Conservation (phyloP, 1,140 invertebrate genomes). For the Lysiphlebus fabarum region DNA sequence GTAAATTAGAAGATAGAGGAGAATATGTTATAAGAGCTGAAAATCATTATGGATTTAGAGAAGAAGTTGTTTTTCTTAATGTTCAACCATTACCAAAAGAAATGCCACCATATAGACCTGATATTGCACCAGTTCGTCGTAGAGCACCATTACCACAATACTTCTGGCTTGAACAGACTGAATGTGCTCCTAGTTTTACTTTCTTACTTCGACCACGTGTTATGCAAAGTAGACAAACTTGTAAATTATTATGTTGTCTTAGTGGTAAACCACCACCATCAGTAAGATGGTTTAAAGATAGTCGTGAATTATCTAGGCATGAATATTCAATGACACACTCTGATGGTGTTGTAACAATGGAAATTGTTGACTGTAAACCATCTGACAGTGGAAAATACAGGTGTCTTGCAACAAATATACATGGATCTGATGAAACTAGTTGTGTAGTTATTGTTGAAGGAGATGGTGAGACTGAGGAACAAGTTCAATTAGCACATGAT, state of each 20-base stretch:
- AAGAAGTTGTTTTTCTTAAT: conserved; percentile 95
- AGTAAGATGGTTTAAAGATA: conserved; percentile 91
- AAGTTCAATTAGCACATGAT: conserved; percentile 77
- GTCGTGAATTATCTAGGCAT: conserved; percentile 82
- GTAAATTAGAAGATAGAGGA: conserved; percentile 91
- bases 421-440: conserved; percentile 91
- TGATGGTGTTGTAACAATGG: conserved; percentile 93
- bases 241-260: conserved; percentile 96
- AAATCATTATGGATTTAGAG: conserved; percentile 94
- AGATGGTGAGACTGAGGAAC: conserved; percentile 72
- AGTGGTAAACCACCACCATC: conserved; percentile 90
- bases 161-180: conserved; percentile 85
- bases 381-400: conserved; percentile 95
- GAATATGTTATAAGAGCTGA: conserved; percentile 96
- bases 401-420: conserved; percentile 86
- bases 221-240: conserved; percentile 91
- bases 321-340: conserved; percentile 86
- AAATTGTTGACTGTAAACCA: conserved; percentile 91
- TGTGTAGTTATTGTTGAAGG: conserved; percentile 97
- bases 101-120: conserved; percentile 73
- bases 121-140: conserved; percentile 68
- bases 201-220: conserved; percentile 96
- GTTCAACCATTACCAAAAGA: conserved; percentile 89
- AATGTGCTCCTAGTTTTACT: conserved; percentile 90
- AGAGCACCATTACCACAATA: conserved; percentile 79